Evolutionary conservation across 1,140 invertebrate genomes (phyloP), one percentile per base, ranked within the genome.

Genomic region (Penaeus chinensis): DNA sequence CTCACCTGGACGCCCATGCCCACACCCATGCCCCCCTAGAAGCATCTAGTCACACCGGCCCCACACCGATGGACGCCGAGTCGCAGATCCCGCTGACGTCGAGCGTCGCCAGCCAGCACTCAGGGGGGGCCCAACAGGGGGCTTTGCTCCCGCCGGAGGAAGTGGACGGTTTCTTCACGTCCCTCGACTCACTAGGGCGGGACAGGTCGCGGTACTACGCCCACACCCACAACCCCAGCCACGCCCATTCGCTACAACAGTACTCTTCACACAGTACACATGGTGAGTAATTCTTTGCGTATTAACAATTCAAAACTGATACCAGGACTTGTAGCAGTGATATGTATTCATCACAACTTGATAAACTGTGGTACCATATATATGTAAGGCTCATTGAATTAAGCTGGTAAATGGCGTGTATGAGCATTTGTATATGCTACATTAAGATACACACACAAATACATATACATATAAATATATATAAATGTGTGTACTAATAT

Each of bases 111-210:
- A 82, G 74, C 37, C 83, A 77, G 16, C 83, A 85, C 61, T 11
- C 74, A 27, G 83, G 60, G 2, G 86, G 61, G 60, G 54, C 5
- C 54, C 86, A 87, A 13, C 86, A 87, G 62, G 86, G 86, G 60
- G 81, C 80, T 60, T 69, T 87, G 86, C 86, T 87, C 32, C 86
- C 86, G 62, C 80, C 81, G 10, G 86, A 82, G 42, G 86, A 87
- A 24, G 86, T 87, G 69, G 86, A 87, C 74, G 81, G 86, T 5
- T 87, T 87, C 78, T 87, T 87, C 81, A 87, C 86, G 19, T 82
- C 86, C 69, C 74, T 87, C 27, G 86, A 87, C 80, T 87, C 86
- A n/a, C 77, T 37, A 54, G 86, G 86, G 19, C 80, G 86, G 8
- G 86, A 87, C 71, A 63, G 86, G 82, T 69, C 86, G 37, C 69